Conservation (phyloP, 1,140 invertebrate species). For the Triops longicaudatus region DNA sequence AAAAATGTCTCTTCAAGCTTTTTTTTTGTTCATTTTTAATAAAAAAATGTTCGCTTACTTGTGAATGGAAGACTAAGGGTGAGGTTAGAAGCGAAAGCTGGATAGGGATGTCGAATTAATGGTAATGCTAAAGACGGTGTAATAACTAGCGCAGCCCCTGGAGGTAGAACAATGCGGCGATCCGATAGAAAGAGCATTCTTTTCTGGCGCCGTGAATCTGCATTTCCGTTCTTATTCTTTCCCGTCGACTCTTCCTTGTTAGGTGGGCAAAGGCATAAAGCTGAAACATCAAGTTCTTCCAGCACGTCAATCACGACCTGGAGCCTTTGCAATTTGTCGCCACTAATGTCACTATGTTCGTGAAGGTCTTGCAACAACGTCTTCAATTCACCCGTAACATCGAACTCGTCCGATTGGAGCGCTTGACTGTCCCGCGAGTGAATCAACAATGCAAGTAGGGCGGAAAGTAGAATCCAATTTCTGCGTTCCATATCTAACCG, state of each 20-base stretch:
- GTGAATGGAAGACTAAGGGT: conserved; percentile 77
- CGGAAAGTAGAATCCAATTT: neutral
- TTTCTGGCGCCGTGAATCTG: conserved; percentile 11
- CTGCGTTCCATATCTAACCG: neutral
- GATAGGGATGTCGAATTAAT: conserved; percentile 68
- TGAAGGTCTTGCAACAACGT: neutral
- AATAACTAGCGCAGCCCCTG: conserved; percentile 66
- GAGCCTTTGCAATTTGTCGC: neutral
- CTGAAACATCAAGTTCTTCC: neutral
- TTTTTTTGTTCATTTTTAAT: neutral
- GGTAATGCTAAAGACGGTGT: conserved; percentile 71
- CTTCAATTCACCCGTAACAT: conserved; percentile 12
- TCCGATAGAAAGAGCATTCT: neutral
- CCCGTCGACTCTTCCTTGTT: neutral
- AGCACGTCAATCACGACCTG: conserved; percentile 4
- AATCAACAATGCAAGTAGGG: neutral
- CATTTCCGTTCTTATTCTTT: neutral
- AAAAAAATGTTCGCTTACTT: conserved; percentile 51
- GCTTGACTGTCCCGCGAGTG: neutral
- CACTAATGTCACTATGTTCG: neutral
- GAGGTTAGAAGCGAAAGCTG: conserved; percentile 74
- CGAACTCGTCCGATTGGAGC: neutral
- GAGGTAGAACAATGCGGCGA: conserved; percentile 63
- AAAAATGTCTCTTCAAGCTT: no score
- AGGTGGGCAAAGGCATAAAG: neutral